Base-by-base conservation (phyloP, 1,140 invertebrate genomes). In the Myzus persicae region DNA sequence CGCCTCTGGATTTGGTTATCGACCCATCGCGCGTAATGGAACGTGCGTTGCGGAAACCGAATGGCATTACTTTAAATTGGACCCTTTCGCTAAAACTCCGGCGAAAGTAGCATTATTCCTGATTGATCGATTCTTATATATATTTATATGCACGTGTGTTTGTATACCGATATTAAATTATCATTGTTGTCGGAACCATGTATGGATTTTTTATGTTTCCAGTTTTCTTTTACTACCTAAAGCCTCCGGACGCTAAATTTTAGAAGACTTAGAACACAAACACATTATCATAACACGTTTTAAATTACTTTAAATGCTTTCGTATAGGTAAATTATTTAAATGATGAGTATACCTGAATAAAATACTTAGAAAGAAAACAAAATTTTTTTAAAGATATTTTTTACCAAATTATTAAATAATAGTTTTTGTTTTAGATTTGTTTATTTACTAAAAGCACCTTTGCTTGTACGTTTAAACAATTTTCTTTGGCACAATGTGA, bases 51-150 rank as follows among this genome's bases (percentile, higher is more conserved):
- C 31, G 40, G 54, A 76, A 91, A 91, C 90, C 90, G 54, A 81
- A 91, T 81, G 90, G 40, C 59, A 91, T 91, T 91, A 91, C 90
- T 91, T 91, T 76, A 91, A 76, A 91, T 91, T 91, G 90, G 90
- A 91, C 90, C 59, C 90, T 42, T 46, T 76, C 40, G 90, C 90
- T 91, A 91, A 91, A 91, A 91, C 90, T 91, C 90, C 67, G 59
- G 40, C 59, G 90, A 91, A 91, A 91, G 90, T 76, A 91, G 54
- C 90, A 91, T 67, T 81, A 91, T 76, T 91, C 40, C 59, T 91
- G 90, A 91, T 91, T 91, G 90, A 91, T 91, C 90, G 90, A 91
- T 91, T 67, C 59, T 44, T 67, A 91, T 44, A 67, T 24, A 51
- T 51, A 24, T 40, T 26, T 51, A 24, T 48, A 48, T 40, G 38